Conservation (phyloP, 2,797 vertebrate species). For the Arctocebus calabarensis region DNA sequence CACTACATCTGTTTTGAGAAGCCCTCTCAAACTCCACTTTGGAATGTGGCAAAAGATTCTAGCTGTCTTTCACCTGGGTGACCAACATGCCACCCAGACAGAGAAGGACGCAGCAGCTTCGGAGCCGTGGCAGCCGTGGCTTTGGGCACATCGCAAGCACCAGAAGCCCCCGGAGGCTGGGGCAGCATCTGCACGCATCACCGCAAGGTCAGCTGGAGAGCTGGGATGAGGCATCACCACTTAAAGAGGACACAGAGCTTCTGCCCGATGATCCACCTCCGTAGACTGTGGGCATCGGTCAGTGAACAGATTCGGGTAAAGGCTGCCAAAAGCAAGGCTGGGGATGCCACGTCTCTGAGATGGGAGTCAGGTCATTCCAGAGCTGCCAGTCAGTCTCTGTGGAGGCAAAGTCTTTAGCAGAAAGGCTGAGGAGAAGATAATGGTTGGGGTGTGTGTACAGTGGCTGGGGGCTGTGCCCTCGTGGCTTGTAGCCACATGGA, state of each 20-base stretch:
- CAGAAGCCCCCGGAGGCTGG: not conserved
- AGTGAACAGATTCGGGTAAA: conserved; percentile 95
- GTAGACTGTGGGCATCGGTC: conserved; percentile 95
- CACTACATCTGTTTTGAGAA: not conserved
- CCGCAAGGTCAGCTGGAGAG: conserved; percentile 90
- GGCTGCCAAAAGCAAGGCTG: conserved; percentile 93
- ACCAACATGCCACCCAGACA: not conserved
- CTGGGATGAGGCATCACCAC: conserved; percentile 96
- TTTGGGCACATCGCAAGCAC: not conserved
- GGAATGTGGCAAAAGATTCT: not conserved
- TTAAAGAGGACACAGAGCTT: conserved; percentile 92
- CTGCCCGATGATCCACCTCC: conserved; percentile 94
- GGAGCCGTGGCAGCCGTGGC: not conserved
- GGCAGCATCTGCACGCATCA: conserved; percentile 80
- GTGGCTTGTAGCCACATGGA: conserved; percentile 87
- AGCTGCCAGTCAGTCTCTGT: conserved; percentile 92
- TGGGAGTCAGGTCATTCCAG: conserved; percentile 95
- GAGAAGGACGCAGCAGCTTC: not conserved
- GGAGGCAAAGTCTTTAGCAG: conserved; percentile 97
- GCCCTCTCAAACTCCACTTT: not conserved
- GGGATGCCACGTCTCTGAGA: conserved; percentile 96
- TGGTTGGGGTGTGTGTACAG: conserved; percentile 84
- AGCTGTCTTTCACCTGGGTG: not conserved
- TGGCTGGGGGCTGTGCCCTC: conserved; percentile 87
- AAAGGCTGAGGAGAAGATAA: conserved; percentile 93